These are phyloP conservation scores for Gnatocerus cornutus DNA, from an alignment of 2,888 invertebrate genomes.

Conservation along the genomic window DNA sequence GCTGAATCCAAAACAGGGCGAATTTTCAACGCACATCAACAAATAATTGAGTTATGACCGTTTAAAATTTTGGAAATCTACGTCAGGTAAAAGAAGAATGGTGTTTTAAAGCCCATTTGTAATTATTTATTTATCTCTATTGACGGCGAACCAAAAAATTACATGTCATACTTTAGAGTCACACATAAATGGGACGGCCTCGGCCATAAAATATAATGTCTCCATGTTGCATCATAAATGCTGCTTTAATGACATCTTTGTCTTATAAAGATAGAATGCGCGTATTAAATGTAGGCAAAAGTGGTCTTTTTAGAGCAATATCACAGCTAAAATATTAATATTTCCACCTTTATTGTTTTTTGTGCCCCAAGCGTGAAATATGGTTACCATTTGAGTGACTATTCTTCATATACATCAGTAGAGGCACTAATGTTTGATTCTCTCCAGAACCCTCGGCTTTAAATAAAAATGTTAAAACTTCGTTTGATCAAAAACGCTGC, in stretches of 20 bases:
- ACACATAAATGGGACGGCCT: background rate
- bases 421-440: background rate
- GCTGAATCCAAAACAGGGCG: too few relatives aligned
- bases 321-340: constrained; percentile 23
- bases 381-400: constrained; percentile 31
- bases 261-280: constrained; percentile 20
- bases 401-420: constrained; percentile 9
- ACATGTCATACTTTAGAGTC: too few relatives aligned
- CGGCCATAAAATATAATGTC: constrained; percentile 4
- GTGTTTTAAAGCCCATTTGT: too few relatives aligned
- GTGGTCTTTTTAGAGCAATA: constrained; percentile 8
- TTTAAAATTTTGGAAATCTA: too few relatives aligned
- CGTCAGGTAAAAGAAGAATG: too few relatives aligned
- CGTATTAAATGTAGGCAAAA: constrained; percentile 10
- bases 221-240: constrained; percentile 15
- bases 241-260: constrained; percentile 12
- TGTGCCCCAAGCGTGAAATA: background rate
- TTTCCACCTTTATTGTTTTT: constrained; percentile 16
- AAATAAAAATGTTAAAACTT: constrained; percentile 4
- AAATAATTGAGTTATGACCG: too few relatives aligned
- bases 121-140: too few relatives aligned
- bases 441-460: background rate
- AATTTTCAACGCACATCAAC: too few relatives aligned
- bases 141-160: background rate
- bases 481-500: background rate